These are phyloP conservation scores for Tipula unca DNA, from an alignment of 2,888 invertebrate genomes.

Conservation along the genomic window DNA sequence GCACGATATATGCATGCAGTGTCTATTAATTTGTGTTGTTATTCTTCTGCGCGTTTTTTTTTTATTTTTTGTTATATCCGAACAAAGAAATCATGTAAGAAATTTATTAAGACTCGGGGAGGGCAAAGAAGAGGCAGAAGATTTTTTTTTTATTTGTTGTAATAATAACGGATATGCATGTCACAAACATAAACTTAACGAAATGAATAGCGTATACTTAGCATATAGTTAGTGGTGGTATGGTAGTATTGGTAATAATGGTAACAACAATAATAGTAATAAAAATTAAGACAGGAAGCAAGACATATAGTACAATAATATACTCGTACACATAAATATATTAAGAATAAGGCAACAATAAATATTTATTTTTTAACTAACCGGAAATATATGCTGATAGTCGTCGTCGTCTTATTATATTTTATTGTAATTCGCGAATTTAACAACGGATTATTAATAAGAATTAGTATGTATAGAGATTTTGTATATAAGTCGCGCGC, in stretches of 20 bases:
- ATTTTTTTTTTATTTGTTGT: background rate
- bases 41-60: background rate
- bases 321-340: background rate
- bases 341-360: background rate
- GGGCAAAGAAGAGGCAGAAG: background rate
- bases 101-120: background rate
- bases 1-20: background rate
- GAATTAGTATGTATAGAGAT: background rate
- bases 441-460: background rate
- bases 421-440: background rate
- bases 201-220: background rate
- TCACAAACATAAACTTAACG: background rate
- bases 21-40: conserved; percentile 8
- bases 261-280: background rate
- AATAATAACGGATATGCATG: conserved; percentile 14
- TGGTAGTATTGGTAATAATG: background rate
- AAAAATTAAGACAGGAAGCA: conserved; percentile 1
- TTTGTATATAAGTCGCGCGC: background rate
- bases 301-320: conserved; percentile 2
- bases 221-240: background rate
- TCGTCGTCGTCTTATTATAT: conserved; percentile 1
- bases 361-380: background rate
- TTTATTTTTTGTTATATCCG: background rate
- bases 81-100: background rate
- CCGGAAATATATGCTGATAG: conserved; percentile 2